phyloP scores from a whole-genome alignment of 2,797 vertebrate genomes.

The Anguilla anguilla region DNA sequence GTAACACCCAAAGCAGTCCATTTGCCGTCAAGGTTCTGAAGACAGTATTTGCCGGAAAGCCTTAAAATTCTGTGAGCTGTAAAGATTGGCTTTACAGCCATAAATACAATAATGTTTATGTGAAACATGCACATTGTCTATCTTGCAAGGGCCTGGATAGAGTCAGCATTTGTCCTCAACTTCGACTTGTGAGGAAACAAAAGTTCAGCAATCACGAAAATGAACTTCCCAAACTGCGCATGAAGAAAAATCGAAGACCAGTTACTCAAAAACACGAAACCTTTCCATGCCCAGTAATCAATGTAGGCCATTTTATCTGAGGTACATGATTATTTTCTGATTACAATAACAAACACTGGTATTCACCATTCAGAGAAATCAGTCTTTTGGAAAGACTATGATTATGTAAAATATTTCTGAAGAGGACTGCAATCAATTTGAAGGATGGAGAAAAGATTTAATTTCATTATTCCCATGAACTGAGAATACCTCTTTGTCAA shows the following conservation, averaged over 20 bases:
- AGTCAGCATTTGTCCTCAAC: not conserved
- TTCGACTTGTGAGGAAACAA: not conserved
- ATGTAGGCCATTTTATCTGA: not conserved
- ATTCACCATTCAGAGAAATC: constrained; percentile 33
- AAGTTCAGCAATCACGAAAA: constrained; percentile 30
- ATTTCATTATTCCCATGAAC: constrained; percentile 7
- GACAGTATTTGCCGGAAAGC: not conserved
- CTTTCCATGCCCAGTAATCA: constrained; percentile 25
- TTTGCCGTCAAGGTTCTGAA: not conserved
- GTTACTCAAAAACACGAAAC: not conserved
- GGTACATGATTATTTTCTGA: constrained; percentile 18
- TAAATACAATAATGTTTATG: not conserved
- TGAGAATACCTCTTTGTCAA: not conserved
- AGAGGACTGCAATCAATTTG: constrained; percentile 24
- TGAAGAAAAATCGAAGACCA: constrained; percentile 14
- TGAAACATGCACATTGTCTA: not conserved
- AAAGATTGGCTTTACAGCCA: not conserved
- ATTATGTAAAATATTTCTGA: constrained; percentile 20
- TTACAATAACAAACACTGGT: constrained; percentile 30
- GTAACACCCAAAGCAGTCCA: not conserved
- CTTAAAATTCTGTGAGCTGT: not conserved
- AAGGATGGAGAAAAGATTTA: not conserved
- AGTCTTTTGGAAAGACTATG: constrained; percentile 24
- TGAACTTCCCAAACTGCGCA: not conserved
- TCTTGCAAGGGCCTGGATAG: not conserved